phyloP scores from a whole-genome alignment of 2,113 vertebrate genomes.

The Verasper variegatus region DNA sequence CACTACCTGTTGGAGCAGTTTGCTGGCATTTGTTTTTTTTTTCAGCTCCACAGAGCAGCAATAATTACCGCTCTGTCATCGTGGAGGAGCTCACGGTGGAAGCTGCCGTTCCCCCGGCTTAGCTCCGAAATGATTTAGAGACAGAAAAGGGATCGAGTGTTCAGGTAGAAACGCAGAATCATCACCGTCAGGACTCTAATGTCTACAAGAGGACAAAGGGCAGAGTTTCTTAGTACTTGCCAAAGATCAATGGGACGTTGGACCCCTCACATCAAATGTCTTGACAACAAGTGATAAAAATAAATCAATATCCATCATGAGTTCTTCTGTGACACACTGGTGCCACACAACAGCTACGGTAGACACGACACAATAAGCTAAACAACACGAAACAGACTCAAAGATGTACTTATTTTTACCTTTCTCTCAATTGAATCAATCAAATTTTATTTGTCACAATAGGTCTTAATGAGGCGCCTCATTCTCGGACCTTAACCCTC shows the following conservation, averaged over 20 bases:
- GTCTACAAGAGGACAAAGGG: neutral
- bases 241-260: neutral
- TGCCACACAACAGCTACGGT: too few relatives aligned
- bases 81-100: neutral
- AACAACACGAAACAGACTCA: too few relatives aligned
- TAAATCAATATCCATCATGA: too few relatives aligned
- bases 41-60: slow-evolving; percentile 32
- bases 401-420: too few relatives aligned
- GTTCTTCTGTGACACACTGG: too few relatives aligned
- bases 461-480: too few relatives aligned
- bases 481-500: too few relatives aligned
- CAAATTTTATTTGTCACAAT: too few relatives aligned
- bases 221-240: too few relatives aligned
- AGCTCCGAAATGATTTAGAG: neutral
- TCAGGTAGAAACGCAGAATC: neutral
- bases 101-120: neutral
- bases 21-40: slow-evolving; percentile 53
- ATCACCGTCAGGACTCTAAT: too few relatives aligned
- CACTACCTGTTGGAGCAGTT: slow-evolving; percentile 80
- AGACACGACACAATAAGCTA: too few relatives aligned
- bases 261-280: neutral
- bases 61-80: neutral
- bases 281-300: neutral
- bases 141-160: neutral
- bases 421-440: too few relatives aligned